These are phyloP conservation scores for Cottoperca gobio DNA, from an alignment of 2,797 vertebrate genomes.

Conservation along the genomic window DNA sequence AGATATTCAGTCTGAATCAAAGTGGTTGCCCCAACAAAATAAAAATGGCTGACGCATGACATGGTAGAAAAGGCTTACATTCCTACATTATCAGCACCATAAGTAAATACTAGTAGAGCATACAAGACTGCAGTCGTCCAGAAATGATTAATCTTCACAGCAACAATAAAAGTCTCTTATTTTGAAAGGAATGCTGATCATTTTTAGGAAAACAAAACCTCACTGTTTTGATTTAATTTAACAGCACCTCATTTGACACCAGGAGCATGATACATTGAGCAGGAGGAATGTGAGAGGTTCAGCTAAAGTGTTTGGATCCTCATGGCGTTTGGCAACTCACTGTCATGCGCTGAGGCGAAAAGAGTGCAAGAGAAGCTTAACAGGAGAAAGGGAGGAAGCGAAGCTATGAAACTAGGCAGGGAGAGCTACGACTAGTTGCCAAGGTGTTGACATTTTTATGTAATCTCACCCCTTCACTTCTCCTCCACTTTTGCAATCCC, in stretches of 20 bases:
- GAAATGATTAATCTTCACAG: slow-evolving; percentile 8
- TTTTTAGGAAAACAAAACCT: slow-evolving; percentile 14
- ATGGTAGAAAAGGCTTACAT: background rate
- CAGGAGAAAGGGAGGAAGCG: slow-evolving; percentile 3
- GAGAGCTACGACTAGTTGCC: slow-evolving; percentile 33
- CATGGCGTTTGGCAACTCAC: slow-evolving; percentile 32
- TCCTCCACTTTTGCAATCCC: slow-evolving; percentile 16
- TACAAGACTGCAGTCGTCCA: background rate
- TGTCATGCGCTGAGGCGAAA: slow-evolving; percentile 29
- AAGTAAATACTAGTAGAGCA: background rate
- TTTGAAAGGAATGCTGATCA: slow-evolving; percentile 3
- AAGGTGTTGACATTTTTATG: slow-evolving; percentile 72
- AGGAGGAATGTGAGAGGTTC: slow-evolving; percentile 44
- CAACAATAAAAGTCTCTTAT: slow-evolving; percentile 5
- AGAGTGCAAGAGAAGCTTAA: background rate
- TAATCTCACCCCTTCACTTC: slow-evolving; percentile 45
- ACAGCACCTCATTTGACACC: slow-evolving; percentile 15
- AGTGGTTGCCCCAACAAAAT: background rate
- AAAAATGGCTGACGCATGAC: background rate
- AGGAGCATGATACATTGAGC: slow-evolving; percentile 37
- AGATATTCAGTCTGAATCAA: background rate
- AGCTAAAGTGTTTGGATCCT: slow-evolving; percentile 24
- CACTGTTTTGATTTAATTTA: slow-evolving; percentile 14
- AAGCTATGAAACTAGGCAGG: slow-evolving; percentile 25
- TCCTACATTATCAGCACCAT: background rate